Percentiles rank a stretch among this genome's conserved stretches.
phyloP scores from a whole-genome alignment of 2,888 invertebrate genomes.

The Agrotis clavis region DNA sequence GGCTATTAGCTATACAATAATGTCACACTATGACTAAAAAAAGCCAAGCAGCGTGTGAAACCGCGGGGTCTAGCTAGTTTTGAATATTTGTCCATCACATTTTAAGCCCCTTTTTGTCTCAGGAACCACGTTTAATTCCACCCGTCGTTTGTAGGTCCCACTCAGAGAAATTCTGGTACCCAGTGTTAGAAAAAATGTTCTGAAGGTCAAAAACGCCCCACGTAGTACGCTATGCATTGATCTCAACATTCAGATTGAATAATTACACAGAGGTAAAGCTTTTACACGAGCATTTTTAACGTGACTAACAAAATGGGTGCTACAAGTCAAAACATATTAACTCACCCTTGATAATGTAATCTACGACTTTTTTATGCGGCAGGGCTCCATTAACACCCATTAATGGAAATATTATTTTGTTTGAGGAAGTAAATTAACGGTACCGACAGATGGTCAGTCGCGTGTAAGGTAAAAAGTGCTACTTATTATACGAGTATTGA shows the following conservation, averaged over 20 bases:
- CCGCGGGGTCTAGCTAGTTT: no score
- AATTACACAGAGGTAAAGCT: not conserved
- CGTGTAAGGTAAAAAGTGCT: not conserved
- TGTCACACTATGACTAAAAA: no score
- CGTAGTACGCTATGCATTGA: no score
- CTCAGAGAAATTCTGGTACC: no score
- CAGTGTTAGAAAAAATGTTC: no score
- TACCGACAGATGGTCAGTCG: constrained; percentile 2
- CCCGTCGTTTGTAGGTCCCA: no score
- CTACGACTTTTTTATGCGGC: constrained; percentile 9
- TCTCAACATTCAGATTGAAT: not conserved
- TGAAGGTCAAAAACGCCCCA: no score
- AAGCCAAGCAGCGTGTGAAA: no score
- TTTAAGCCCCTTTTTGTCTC: no score
- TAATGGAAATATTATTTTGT: constrained; percentile 15
- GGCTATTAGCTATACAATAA: no score
- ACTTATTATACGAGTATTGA: not conserved
- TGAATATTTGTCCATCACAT: no score
- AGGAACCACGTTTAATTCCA: no score
- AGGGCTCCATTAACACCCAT: not conserved
- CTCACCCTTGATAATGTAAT: not conserved
- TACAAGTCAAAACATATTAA: not conserved
- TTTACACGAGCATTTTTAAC: not conserved
- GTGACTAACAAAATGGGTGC: not conserved
- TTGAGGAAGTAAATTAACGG: not conserved